Conservation (phyloP, 2,113 vertebrate species). For the Scomber japonicus region DNA sequence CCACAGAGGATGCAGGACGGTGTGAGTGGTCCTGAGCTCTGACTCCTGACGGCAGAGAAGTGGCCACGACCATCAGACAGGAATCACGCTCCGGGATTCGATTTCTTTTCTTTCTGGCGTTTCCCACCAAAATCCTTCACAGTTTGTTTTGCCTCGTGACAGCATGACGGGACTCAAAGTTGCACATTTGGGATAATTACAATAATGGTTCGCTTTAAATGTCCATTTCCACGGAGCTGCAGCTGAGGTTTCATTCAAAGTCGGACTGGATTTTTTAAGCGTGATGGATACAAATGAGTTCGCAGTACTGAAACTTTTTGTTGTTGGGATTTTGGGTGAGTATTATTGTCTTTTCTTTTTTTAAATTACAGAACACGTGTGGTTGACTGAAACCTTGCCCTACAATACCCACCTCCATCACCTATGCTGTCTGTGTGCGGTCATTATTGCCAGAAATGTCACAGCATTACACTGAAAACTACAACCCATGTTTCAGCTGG, state of each 20-base stretch:
- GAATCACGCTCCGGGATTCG: conserved; percentile 25
- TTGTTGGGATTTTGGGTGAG: conserved; percentile 79
- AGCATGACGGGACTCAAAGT: conserved; percentile 42
- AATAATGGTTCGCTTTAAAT: conserved; percentile 72
- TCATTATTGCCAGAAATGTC: not conserved
- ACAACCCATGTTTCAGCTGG: too few species aligned
- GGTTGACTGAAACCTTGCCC: too few species aligned
- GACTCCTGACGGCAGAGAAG: conserved; percentile 60
- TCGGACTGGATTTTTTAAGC: conserved; percentile 52
- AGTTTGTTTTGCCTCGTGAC: not conserved
- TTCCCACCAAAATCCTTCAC: not conserved
- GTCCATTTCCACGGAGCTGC: conserved; percentile 55
- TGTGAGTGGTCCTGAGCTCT: conserved; percentile 47
- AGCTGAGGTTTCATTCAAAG: conserved; percentile 68
- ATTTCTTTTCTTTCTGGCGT: not conserved
- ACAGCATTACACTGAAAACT: not conserved
- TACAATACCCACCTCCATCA: too few species aligned
- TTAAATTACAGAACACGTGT: not conserved
- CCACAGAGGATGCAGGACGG: conserved; percentile 63
- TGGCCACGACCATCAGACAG: conserved; percentile 26
- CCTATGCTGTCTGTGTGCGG: too few species aligned
- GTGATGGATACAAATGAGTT: conserved; percentile 79
- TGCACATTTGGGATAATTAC: conserved; percentile 40
- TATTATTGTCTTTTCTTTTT: conserved; percentile 19
- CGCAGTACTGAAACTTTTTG: conserved; percentile 78